Evolutionary conservation across 1,140 invertebrate species (phyloP), one percentile per base, ranked within the genome.

Genomic region (Halictus rubicundus): DNA sequence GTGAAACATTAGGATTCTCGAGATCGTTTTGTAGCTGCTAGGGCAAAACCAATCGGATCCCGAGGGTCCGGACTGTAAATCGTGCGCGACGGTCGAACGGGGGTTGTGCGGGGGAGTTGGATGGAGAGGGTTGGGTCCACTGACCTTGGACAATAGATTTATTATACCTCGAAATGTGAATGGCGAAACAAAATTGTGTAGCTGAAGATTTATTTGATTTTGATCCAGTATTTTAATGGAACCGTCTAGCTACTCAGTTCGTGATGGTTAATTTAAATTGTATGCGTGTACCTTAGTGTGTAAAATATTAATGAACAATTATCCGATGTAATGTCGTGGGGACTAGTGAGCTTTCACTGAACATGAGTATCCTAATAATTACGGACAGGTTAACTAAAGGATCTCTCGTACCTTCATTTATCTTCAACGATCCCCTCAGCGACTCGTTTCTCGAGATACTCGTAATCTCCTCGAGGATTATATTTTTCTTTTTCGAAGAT

Each of bases 321-420:
- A 32, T 32, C 2, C 2, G 5, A 32, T 32, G 32, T 5, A 3
- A 32, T 32, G 3, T 32, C 32, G n/a, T n/a, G 5, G 32, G 3
- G 32, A 5, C 32, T 32, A 32, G 42, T 9, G 10, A 14, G 9
- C 42, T 46, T 3, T 46, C 10, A 12, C 10, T 2, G 14, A 12
- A 46, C 19, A 21, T 21, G 16, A 7, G 14, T 19, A 21, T 54
- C 49, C 49, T 21, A 54, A 3, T 16, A 1, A 46, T 46, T 12
- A 46, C 10, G 10, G 12, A 9, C 32, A 32, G 32, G 32, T 32
- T 32, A 32, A 57, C 9, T 7, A 21, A n/a, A 8, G n/a, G 21
- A 57, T 57, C 54, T 21, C 21, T 1, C 16, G 19, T 76, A 69
- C 74, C 65, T 76, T 5, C 25, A n/a, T 14, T 69, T n/a, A 46